Percentiles rank a stretch among this genome's conserved stretches.
Conservation (phyloP, 37 sponge, comb jelly and placozoan genomes). For the Halichondria panicea region DNA sequence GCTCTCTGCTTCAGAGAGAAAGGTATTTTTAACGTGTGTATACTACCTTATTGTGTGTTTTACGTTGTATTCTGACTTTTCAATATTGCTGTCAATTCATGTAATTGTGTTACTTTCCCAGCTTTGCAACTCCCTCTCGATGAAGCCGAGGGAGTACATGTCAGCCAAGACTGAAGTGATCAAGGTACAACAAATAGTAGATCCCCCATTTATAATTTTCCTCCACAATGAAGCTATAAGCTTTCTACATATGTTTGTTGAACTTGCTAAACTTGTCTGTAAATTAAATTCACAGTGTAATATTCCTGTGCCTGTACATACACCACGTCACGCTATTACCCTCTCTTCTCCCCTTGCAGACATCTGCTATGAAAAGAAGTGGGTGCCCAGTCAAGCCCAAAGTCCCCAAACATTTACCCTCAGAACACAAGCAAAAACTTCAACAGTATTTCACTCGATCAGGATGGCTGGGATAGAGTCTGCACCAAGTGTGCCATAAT, state of each 20-base stretch:
- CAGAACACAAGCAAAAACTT: conserved; percentile 47
- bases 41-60: not conserved
- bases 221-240: too few species aligned
- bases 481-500: too few species aligned
- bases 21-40: conserved; percentile 16
- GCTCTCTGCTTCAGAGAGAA: conserved; percentile 55
- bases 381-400: conserved; percentile 47
- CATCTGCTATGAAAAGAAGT: conserved; percentile 39
- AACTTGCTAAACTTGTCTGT: too few species aligned
- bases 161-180: conserved; percentile 50
- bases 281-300: too few species aligned
- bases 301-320: not conserved
- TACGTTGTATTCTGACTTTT: not conserved
- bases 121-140: not conserved
- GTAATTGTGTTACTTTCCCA: not conserved
- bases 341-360: conserved; percentile 9
- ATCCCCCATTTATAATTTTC: not conserved
- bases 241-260: too few species aligned
- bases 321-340: conserved; percentile 2
- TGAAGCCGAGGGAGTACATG: conserved; percentile 50
- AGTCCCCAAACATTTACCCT: conserved; percentile 35
- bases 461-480: conserved; percentile 63
- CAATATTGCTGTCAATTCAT: too few species aligned
- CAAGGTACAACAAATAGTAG: conserved; percentile 18
- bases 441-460: conserved; percentile 25